Percentiles rank a stretch among this genome's conserved stretches.
phyloP scores from a whole-genome alignment of 2,888 invertebrate genomes.

The Chrysodeixis includens region DNA sequence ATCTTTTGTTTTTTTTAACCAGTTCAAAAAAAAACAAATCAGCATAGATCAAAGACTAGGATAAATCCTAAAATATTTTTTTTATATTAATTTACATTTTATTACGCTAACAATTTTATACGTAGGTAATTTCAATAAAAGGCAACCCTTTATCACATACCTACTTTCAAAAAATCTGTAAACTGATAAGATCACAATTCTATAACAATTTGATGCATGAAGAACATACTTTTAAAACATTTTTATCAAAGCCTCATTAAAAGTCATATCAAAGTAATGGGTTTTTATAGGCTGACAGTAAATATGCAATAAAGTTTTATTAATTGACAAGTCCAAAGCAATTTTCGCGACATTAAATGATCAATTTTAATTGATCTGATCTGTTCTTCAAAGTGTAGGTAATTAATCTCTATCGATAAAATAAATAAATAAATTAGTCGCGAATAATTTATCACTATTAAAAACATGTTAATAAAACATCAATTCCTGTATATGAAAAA shows the following conservation, averaged over 20 bases:
- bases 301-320: slow-evolving; percentile 25
- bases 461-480: slow-evolving; percentile 3
- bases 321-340: slow-evolving; percentile 12
- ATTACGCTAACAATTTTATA: no score
- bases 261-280: neutral
- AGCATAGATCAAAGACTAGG: no score
- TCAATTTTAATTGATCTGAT: slow-evolving; percentile 24
- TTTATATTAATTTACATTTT: no score
- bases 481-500: neutral
- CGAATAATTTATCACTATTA: slow-evolving; percentile 1
- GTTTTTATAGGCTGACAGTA: neutral
- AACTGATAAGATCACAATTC: no score
- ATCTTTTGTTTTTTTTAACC: no score
- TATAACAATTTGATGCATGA: neutral
- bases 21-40: no score
- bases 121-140: no score
- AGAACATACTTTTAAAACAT: neutral
- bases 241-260: neutral
- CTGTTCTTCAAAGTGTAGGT: slow-evolving; percentile 21
- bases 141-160: no score
- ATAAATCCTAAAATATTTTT: no score
- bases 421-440: slow-evolving; percentile 15
- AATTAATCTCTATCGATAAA: slow-evolving; percentile 15
- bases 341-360: slow-evolving; percentile 17
- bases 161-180: no score